Evolutionary conservation across 2,113 vertebrate genomes (phyloP), one percentile per base, ranked within the genome.

Genomic region (Steatornis caripensis): DNA sequence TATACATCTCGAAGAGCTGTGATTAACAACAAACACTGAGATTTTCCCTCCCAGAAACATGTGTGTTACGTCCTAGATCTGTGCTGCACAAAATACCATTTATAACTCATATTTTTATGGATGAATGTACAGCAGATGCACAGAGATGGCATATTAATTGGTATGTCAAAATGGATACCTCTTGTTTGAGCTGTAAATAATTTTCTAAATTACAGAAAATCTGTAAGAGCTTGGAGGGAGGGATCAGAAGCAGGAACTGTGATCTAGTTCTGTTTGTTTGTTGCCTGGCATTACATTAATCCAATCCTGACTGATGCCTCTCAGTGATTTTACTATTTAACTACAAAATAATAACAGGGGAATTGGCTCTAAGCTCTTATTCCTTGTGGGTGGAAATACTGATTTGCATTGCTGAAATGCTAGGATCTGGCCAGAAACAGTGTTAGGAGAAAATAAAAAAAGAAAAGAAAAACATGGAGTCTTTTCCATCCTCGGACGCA

Each of bases 351-450:
- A 8, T 78, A 89, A 55, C 53, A 58, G 53, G 60, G 77, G 69
- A 91, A 87, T 87, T 96, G 77, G 77, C 51, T 96, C 68, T 66
- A 84, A 90, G 79, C 62, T 93, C n/a, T 74, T 89, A 74, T 49
- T 88, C 71, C 87, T 64, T 51, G 43, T 84, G 89, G 81, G 77
- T 1, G 10, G 72, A 84, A 89, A 82, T 39, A 82, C 43, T 45
- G 61, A 87, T 92, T 95, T 92, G 77, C 77, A 21, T 61, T 89
- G 74, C 89, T 76, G 77, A 91, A 87, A 87, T 1, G 15, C 65
- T 82, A 34, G 9, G 61, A 87, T 87, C 48, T 3, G 5, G 30
- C 53, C 87, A 87, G 68, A 91, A 90, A 71, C 20, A 64, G n/a
- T 1, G 0, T 12, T 18, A 5, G 41, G 18, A 1, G 2, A 26